phyloP scores from a whole-genome alignment of 92 coral and sea anemone genomes.

The Porites evermanni region DNA sequence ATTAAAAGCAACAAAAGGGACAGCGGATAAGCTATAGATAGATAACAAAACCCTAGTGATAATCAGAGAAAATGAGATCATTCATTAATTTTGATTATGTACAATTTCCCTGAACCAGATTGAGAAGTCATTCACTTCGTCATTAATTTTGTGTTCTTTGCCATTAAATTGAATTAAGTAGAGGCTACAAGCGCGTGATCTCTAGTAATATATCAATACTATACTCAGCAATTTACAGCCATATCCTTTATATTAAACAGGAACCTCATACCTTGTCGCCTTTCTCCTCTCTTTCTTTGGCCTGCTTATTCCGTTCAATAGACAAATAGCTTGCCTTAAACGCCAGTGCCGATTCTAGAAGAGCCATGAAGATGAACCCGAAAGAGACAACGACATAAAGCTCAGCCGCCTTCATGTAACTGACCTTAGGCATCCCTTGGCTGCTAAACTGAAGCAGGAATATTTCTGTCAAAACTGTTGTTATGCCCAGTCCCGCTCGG shows the following conservation, averaged over 20 bases:
- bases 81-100: too few relatives aligned
- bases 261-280: constrained; percentile 11
- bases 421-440: constrained; percentile 73
- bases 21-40: too few relatives aligned
- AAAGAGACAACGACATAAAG: constrained; percentile 71
- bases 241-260: neutral
- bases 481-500: constrained; percentile 56
- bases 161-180: too few relatives aligned
- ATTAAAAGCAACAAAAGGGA: too few relatives aligned
- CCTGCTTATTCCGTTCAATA: neutral
- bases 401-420: constrained; percentile 81
- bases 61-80: too few relatives aligned
- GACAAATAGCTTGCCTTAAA: constrained; percentile 26
- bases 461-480: constrained; percentile 77
- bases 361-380: constrained; percentile 70
- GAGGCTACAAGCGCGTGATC: neutral
- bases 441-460: constrained; percentile 75
- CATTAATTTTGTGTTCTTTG: too few relatives aligned
- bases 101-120: too few relatives aligned
- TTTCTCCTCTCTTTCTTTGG: neutral
- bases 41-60: too few relatives aligned
- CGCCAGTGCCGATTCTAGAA: constrained; percentile 66
- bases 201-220: neutral
- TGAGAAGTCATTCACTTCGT: too few relatives aligned
- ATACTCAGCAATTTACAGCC: neutral